These are phyloP conservation scores for Zaprionus ghesquierei DNA, from an alignment of 1,140 invertebrate species.

Conservation along the genomic window DNA sequence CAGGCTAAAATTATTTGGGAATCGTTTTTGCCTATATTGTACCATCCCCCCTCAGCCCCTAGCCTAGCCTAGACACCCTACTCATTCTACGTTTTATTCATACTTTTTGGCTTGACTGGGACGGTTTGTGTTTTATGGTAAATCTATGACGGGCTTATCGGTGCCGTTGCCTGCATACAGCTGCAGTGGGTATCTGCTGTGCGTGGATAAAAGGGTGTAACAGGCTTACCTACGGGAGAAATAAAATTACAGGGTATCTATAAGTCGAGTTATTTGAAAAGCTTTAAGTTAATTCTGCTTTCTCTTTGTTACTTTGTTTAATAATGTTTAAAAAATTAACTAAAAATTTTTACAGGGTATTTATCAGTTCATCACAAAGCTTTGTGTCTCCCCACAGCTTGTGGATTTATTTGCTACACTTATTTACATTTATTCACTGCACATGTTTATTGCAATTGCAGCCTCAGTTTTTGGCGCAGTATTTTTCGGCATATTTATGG, in stretches of 20 bases:
- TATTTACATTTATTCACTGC: constrained; percentile 10
- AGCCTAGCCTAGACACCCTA: no score
- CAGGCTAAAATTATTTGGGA: constrained; percentile 32
- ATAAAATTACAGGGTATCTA: background rate
- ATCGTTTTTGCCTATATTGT: background rate
- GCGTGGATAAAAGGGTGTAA: background rate
- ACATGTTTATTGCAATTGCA: background rate
- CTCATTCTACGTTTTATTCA: background rate
- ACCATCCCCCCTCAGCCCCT: background rate
- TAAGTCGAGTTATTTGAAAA: background rate
- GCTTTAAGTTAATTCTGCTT: no score
- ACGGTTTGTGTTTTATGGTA: constrained; percentile 23
- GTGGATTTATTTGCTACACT: background rate
- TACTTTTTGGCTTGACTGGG: background rate
- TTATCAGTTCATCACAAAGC: background rate
- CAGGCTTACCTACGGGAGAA: background rate
- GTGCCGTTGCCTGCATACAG: constrained; percentile 4
- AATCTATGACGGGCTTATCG: constrained; percentile 43
- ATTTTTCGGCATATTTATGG: background rate
- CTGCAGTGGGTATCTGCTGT: background rate
- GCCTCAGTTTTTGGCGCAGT: background rate
- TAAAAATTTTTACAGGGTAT: background rate
- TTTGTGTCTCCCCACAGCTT: background rate
- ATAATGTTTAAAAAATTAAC: background rate
- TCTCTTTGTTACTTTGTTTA: background rate